Conservation (phyloP, 2,797 vertebrate species). For the Poeciliopsis presidionis region DNA sequence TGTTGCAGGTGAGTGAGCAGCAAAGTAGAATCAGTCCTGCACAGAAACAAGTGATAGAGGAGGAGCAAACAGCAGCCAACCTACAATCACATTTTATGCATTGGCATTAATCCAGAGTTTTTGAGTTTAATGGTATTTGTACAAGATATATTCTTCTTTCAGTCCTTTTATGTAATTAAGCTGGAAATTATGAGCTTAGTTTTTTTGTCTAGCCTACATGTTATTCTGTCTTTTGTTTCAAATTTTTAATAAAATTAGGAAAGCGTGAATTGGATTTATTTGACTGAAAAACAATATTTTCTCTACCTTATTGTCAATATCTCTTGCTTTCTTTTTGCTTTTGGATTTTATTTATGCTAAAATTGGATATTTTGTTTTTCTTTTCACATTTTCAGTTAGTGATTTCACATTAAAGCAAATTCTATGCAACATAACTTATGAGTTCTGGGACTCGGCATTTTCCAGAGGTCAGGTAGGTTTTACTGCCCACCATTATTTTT, state of each 20-base stretch:
- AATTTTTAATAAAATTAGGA: neutral
- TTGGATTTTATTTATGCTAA: neutral
- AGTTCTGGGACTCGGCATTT: neutral
- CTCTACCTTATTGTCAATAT: neutral
- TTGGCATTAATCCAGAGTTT: neutral
- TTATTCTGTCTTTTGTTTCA: neutral
- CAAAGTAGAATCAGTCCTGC: neutral
- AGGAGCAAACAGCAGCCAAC: neutral
- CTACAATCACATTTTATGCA: neutral
- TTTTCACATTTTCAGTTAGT: neutral
- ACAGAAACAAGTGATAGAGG: neutral
- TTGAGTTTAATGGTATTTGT: neutral
- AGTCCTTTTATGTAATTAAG: neutral
- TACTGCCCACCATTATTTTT: neutral
- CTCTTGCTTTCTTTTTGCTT: neutral
- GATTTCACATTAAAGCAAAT: neutral
- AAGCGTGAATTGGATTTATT: neutral
- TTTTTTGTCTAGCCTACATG: neutral
- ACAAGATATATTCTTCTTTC: neutral
- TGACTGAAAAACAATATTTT: neutral
- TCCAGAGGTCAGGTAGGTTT: neutral
- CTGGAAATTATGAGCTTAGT: neutral
- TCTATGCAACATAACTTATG: neutral
- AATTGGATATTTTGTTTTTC: neutral
- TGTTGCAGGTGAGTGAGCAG: neutral